phyloP scores from a whole-genome alignment of 2,113 vertebrate genomes.

The Indicator indicator region DNA sequence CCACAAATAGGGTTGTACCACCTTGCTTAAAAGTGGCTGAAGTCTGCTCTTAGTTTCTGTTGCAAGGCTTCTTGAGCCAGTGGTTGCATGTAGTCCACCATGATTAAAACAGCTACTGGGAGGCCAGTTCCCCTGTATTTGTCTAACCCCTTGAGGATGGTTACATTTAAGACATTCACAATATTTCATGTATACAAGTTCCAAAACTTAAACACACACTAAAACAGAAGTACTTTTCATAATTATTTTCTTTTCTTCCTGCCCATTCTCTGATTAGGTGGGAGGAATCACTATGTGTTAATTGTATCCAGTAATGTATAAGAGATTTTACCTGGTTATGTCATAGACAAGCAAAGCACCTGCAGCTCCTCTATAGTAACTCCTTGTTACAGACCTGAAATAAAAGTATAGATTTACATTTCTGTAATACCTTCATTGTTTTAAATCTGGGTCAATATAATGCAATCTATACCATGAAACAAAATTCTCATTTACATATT shows the following conservation, averaged over 20 bases:
- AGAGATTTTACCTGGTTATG: slow-evolving; percentile 90
- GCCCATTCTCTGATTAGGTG: background rate
- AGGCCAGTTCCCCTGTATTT: background rate
- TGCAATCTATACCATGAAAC: background rate
- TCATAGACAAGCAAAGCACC: slow-evolving; percentile 97
- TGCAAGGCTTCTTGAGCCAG: background rate
- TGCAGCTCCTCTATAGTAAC: slow-evolving; percentile 97
- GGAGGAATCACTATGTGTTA: background rate
- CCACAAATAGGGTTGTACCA: background rate
- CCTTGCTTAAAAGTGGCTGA: background rate
- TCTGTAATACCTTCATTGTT: background rate
- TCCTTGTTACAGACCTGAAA: slow-evolving; percentile 95
- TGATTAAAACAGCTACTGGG: background rate
- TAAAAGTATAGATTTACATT: background rate
- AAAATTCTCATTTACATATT: background rate
- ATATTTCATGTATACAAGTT: background rate
- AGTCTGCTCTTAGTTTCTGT: background rate
- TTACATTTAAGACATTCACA: background rate
- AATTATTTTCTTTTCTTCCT: background rate
- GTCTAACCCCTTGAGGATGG: background rate
- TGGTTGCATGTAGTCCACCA: background rate
- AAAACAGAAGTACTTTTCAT: background rate
- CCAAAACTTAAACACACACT: background rate
- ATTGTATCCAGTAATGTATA: background rate
- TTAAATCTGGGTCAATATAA: background rate